These are phyloP conservation scores for Burhinus oedicnemus DNA, from an alignment of 2,113 vertebrate genomes.

Conservation along the genomic window DNA sequence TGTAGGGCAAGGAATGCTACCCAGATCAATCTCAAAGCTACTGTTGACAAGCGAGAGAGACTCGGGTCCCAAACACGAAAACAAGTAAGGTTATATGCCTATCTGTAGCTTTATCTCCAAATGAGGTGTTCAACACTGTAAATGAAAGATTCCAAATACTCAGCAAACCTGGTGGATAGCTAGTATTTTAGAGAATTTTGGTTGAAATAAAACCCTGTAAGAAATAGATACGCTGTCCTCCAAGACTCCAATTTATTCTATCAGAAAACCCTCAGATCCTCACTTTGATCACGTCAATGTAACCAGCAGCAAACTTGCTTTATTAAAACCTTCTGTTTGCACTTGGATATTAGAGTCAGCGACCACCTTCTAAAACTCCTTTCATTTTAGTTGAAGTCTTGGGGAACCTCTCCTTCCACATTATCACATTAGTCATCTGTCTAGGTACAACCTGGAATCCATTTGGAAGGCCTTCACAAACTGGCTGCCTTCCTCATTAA, in stretches of 20 bases:
- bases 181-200: background rate
- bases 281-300: background rate
- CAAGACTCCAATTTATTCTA: background rate
- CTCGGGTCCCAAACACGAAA: background rate
- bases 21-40: background rate
- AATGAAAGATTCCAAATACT: background rate
- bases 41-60: accelerated
- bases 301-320: background rate
- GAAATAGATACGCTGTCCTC: background rate
- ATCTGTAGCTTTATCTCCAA: background rate
- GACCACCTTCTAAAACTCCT: background rate
- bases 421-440: background rate
- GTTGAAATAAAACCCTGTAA: background rate
- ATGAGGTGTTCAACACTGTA: background rate
- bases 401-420: background rate
- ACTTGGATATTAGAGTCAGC: background rate
- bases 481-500: background rate
- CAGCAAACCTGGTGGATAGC: background rate
- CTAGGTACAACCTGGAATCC: background rate
- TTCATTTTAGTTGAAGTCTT: background rate
- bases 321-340: background rate
- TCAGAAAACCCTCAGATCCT: background rate
- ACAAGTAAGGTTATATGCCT: too few relatives aligned
- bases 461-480: background rate
- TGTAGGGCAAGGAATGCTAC: background rate